Evolutionary conservation across 2,888 invertebrate genomes (phyloP), one percentile per base, ranked within the genome.

Genomic region (Cybosia mesomella): DNA sequence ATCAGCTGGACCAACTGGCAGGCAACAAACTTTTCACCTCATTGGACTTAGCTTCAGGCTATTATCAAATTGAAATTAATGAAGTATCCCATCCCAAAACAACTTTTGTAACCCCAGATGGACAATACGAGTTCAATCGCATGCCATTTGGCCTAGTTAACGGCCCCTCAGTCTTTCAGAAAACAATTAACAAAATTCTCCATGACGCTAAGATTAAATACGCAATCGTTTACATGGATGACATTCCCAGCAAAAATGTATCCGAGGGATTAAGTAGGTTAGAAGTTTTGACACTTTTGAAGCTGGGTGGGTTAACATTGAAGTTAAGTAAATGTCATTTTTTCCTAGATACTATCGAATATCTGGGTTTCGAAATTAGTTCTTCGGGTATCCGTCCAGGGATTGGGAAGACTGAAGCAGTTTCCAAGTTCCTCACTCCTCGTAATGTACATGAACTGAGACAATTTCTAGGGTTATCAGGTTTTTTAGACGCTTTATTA

Each of bases 241-340:
- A 67, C n/a, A 58, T 67, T 2, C 61, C 64, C 0, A 8, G 55
- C 0, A 32, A 22, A 24, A 53, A 54, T 0, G 21, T 67, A 1
- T 13, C 13, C 13, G 68, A 68, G 8, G 70, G 66, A 10, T 28
- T 68, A 11, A 3, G 13, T 0, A 32, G 62, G 21, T 11, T 71
- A 28, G 43, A 67, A 22, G 71, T 71, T 1, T 28, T 68, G 15
- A 0, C 53, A 2, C 9, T 66, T 0, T 18, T 71, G 0, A 57
- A 24, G 7, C 1, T 58, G 1, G 68, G 60, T 13, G 58, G 66
- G 0, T n/a, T 71, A 0, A 66, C 71, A 13, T 32, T 68, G 1
- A 72, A 54, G 15, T 8, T 72, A 11, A 64, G 28, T 28, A 71
- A 66, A 53, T 71, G 68, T 22, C 22, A 59, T n/a, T 68, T 68